These are phyloP conservation scores for Metopolophium dirhodum DNA, from an alignment of 1,140 invertebrate species.

Conservation along the genomic window DNA sequence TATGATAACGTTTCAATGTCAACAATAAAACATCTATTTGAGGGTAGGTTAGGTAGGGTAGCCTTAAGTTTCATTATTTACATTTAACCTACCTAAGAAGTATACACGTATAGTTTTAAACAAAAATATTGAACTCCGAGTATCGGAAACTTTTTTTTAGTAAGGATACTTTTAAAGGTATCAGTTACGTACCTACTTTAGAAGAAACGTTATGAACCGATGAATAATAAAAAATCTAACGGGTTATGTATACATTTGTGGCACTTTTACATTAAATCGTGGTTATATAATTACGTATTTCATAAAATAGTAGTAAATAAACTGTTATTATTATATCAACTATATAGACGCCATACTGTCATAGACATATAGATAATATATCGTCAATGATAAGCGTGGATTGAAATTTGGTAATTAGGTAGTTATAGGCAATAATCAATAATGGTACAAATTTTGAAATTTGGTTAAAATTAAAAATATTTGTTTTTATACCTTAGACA, in stretches of 20 bases:
- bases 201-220: not conserved
- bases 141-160: not conserved
- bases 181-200: not conserved
- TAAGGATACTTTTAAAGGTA: not conserved
- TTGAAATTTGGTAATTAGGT: too few relatives aligned
- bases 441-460: too few relatives aligned
- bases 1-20: not conserved
- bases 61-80: not conserved
- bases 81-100: too few relatives aligned
- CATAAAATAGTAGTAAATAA: not conserved
- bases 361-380: too few relatives aligned
- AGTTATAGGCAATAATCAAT: too few relatives aligned
- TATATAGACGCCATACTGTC: too few relatives aligned
- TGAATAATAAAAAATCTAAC: not conserved
- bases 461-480: not conserved
- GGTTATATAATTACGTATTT: not conserved
- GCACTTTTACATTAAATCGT: not conserved
- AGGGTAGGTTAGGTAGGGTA: not conserved
- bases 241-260: not conserved
- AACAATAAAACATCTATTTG: not conserved
- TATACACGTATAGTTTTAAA: not conserved
- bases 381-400: too few relatives aligned
- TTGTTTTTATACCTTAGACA: slow-evolving; percentile 62
- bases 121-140: not conserved
- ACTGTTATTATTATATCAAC: not conserved